Base-by-base conservation (phyloP, 1,140 invertebrate species). In the Drosophila ananassae region DNA sequence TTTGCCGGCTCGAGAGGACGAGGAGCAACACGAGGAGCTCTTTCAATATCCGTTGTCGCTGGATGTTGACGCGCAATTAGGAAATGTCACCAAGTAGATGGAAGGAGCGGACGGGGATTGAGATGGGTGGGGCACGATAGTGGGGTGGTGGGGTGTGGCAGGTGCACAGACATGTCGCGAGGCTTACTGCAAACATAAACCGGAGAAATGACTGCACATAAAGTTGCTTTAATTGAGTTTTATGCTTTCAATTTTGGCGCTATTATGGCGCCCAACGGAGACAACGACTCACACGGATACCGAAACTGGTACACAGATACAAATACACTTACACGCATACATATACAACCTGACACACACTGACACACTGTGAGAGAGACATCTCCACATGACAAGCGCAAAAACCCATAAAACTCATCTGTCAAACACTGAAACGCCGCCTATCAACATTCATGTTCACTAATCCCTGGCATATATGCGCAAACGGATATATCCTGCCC, bases 401-500 rank as follows among this genome's bases (percentile, higher is more conserved):
- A 82, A 76, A 78, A 78, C 79, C 74, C 75, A 82, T 82, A 82
- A 82, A 82, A 82, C 79, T 82, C 79, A 82, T 82, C 79, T 82
- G 79, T 82, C 79, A 82, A 82, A 82, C 79, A 82, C 74, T 82
- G 79, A 82, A 78, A 82, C 73, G 79, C 69, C 60, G 79, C 79
- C 79, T 82, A 82, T 82, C 79, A 82, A 82, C 79, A 82, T 82
- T 82, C 79, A 82, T 82, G 79, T 82, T 82, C 79, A 82, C 79
- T 82, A 82, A 82, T 82, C 79, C 79, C 68, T 82, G 79, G 74
- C 79, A 82, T 82, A 82, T 82, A 82, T 82, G 79, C 79, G 79
- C 79, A 82, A 82, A 83, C 79, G 79, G 79, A 82, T 82, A 83
- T 82, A 79, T 58, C 57, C 52, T 44, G n/a, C 41, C 41, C 41